Evolutionary conservation across 2,888 invertebrate species (phyloP), one percentile per base, ranked within the genome.

Genomic region (Eumacrocentrus americanus): DNA sequence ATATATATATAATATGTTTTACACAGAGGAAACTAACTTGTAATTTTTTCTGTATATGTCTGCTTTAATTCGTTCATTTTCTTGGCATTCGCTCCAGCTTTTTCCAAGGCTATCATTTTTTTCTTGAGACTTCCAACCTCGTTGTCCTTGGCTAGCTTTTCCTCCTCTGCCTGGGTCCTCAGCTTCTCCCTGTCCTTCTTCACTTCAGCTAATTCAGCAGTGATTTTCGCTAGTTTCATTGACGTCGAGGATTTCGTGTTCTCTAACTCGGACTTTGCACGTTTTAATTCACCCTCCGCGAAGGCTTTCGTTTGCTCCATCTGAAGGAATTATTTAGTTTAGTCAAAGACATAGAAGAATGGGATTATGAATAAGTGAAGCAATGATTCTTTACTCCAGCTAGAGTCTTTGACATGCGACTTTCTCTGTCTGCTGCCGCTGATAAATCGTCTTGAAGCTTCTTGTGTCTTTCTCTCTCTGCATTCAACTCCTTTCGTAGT

Each of bases 121-220:
- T 88, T 86, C 73, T 90, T 91, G 18, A 95, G 82, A 2, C 88
- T 86, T 54, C 89, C 88, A 58, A 95, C 83, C 81, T 92, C 92
- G 2, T 87, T 82, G 75, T 94, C 93, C 73, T 88, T 90, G 69
- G 89, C 88, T 72, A 90, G 89, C 61, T 89, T 83, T 71, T 94
- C 91, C 73, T 88, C 89, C 63, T 92, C 91, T 51, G 85, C 82
- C 67, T 88, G 87, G 46, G 83, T 84, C 70, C 89, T 88, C 34
- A 87, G 81, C 69, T 89, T 89, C 66, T 89, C 90, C 54, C 82
- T 87, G 73, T 83, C 88, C 22, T 84, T 84, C 70, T 83, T 83
- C n/a, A 84, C 71, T 66, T 84, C 83, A 11, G 83, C 81, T 66
- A 86, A 71, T 74, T 86, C 85, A 12, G 82, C 78, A 2, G 82